Conservation (phyloP, 1,140 invertebrate genomes). For the Philopotamus ludificatus region DNA sequence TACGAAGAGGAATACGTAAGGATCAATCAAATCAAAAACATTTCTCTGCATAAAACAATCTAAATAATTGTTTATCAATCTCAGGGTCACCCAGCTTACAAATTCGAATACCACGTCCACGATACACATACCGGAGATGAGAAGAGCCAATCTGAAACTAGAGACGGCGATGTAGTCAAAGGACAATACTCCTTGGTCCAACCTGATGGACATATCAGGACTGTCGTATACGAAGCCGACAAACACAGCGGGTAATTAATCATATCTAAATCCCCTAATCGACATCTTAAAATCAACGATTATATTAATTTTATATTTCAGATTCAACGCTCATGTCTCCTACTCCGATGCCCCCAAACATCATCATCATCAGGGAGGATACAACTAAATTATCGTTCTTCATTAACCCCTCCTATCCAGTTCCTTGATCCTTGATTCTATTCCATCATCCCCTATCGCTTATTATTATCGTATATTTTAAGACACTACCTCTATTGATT, state of each 20-base stretch:
- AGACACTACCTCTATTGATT: background rate
- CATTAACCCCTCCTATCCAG: background rate
- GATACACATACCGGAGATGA: slow-evolving; percentile 48
- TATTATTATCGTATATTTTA: background rate
- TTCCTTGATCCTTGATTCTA: background rate
- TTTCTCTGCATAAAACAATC: background rate
- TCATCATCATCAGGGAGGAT: slow-evolving; percentile 10
- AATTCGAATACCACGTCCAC: slow-evolving; percentile 46
- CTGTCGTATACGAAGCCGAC: slow-evolving; percentile 46
- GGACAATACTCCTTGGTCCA: slow-evolving; percentile 46
- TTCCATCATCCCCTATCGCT: background rate
- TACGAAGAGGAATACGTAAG: slow-evolving; percentile 50
- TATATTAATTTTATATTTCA: slow-evolving; percentile 4
- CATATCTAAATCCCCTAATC: background rate
- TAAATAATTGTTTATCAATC: background rate
- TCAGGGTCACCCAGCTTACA: slow-evolving; percentile 46
- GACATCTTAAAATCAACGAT: background rate
- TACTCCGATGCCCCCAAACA: slow-evolving; percentile 11
- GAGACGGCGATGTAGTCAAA: slow-evolving; percentile 44
- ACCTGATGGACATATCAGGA: slow-evolving; percentile 48
- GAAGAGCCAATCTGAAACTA: slow-evolving; percentile 48
- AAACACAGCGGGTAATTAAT: slow-evolving; percentile 27
- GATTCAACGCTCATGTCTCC: slow-evolving; percentile 24
- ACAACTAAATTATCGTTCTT: background rate
- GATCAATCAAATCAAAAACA: slow-evolving; percentile 19